Conservation (phyloP, 2,888 invertebrate species). For the Erebia epiphron region DNA sequence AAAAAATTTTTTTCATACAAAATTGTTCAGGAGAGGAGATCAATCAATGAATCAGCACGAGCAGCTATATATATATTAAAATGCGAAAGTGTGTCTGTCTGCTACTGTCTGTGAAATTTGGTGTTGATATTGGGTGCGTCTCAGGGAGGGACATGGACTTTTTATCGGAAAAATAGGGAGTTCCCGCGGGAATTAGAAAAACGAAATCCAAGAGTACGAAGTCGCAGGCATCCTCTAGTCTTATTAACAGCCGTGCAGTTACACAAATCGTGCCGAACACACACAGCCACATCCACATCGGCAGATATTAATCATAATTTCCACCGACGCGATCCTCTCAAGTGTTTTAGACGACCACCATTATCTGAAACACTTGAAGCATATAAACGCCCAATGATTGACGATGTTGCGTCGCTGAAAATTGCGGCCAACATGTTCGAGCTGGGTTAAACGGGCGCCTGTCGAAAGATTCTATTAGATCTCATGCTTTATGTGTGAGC, state of each 20-base stretch:
- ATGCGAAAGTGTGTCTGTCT: too few relatives aligned
- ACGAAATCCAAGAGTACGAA: too few relatives aligned
- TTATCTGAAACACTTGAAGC: constrained; percentile 64
- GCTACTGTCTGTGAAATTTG: too few relatives aligned
- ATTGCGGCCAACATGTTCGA: constrained; percentile 44
- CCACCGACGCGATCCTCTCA: constrained; percentile 69
- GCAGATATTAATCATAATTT: constrained; percentile 79
- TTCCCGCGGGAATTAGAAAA: too few relatives aligned
- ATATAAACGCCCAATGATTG: constrained; percentile 48
- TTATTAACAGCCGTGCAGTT: constrained; percentile 7
- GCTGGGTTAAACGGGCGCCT: constrained; percentile 48
- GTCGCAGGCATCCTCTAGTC: too few relatives aligned
- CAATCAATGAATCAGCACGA: too few relatives aligned
- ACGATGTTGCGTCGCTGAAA: constrained; percentile 44
- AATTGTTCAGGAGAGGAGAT: too few relatives aligned
- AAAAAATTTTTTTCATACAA: too few relatives aligned
- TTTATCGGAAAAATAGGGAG: too few relatives aligned
- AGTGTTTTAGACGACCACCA: constrained; percentile 74
- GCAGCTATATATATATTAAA: too few relatives aligned
- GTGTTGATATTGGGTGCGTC: too few relatives aligned
- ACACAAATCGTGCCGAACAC: constrained; percentile 44
- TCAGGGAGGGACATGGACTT: too few relatives aligned
- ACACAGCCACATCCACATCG: constrained; percentile 63
- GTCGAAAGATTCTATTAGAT: constrained; percentile 54
- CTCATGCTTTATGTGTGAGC: constrained; percentile 38